Evolutionary conservation across 2,113 vertebrate genomes (phyloP), one percentile per base, ranked within the genome.

Genomic region (Anarhynchus alexandrinus): DNA sequence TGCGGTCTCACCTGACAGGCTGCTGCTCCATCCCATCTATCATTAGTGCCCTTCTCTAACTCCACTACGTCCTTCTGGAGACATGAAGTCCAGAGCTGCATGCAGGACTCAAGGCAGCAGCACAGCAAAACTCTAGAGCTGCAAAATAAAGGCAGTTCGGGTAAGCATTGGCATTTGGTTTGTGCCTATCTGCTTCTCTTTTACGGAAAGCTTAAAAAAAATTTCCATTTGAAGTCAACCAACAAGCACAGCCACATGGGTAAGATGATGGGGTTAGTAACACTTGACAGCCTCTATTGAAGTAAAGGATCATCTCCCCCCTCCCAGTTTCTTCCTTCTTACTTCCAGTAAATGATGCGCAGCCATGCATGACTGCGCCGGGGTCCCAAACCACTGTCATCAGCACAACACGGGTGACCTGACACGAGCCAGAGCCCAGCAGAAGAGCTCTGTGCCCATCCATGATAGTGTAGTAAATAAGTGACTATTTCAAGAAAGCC

Each of bases 81-180:
- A 55, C 67, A 51, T 4, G 5, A 83, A 54, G 27, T 15, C 67
- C 82, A 62, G 66, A 88, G 88, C 67, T 54, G 91, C 88, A 11
- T 2, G 73, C 47, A 30, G 71, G 38, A 80, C 85, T 76, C 93
- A 30, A 72, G 65, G 62, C 79, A 80, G 42, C 74, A 59, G 80
- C 86, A 58, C 58, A 77, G 80, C 82, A 73, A 32, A 77, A 38
- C 86, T 59, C 74, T 51, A 89, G 59, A 82, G 89, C 93, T 96
- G 93, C 73, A 94, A 95, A 86, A 91, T 55, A 93, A 94, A 94
- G 38, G 78, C 74, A 81, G 66, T 9, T 66, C 4, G 3, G 0
- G 1, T 45, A 27, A 90, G 78, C 0, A 2, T 1, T 1, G 2
- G 30, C 29, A 10, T 29, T 57, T 6, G 12, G 34, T 13, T 10